phyloP scores from a whole-genome alignment of 1,140 invertebrate species.

The Drosophila setifemur region DNA sequence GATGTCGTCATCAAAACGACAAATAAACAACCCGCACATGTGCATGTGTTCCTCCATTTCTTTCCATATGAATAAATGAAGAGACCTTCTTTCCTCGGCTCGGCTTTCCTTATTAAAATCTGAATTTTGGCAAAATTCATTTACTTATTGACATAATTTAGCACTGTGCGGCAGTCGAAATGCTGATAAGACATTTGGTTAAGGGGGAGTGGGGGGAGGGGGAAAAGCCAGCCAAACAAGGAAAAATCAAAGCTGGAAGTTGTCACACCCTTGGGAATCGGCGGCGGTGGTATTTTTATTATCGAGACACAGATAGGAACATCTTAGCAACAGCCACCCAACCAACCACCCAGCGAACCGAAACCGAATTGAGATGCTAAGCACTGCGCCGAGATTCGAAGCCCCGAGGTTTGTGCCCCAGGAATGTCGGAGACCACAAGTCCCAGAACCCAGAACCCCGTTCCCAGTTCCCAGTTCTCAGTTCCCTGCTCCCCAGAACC shows the following conservation, averaged over 20 bases:
- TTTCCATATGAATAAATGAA: constrained; percentile 45
- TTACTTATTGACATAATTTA: constrained; percentile 72
- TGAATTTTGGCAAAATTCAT: constrained; percentile 66
- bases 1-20: constrained; percentile 43
- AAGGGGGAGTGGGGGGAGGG: neutral
- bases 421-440: constrained; percentile 24
- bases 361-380: constrained; percentile 71
- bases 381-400: constrained; percentile 50
- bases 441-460: neutral
- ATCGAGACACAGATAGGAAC: constrained; percentile 50
- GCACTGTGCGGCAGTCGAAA: constrained; percentile 22
- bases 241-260: constrained; percentile 63
- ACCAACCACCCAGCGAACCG: neutral
- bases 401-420: neutral
- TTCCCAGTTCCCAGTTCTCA: neutral
- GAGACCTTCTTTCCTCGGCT: constrained; percentile 1
- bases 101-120: constrained; percentile 53
- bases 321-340: constrained; percentile 17
- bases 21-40: constrained; percentile 31
- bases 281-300: constrained; percentile 57
- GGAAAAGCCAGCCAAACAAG: constrained; percentile 9
- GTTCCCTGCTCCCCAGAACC: neutral
- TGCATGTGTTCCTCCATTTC: neutral
- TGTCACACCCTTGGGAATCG: constrained; percentile 62
- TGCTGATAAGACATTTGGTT: constrained; percentile 38